phyloP scores from a whole-genome alignment of 2,113 vertebrate genomes.

The Periophthalmodon schlosseri region DNA sequence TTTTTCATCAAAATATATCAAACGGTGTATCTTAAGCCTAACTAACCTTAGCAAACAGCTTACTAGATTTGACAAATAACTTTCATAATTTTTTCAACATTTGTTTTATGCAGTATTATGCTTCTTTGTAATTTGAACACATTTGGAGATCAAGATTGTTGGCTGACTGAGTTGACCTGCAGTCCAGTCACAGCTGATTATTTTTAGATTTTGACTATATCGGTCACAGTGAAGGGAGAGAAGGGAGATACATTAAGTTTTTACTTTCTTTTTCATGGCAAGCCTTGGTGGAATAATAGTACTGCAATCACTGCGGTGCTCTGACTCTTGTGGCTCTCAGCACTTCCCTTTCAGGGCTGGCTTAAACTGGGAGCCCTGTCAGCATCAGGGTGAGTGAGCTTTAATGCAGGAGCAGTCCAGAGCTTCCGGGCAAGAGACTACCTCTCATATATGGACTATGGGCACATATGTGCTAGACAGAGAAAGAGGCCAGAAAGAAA shows the following conservation, averaged over 20 bases:
- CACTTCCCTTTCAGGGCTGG: slow-evolving; percentile 76
- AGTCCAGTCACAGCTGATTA: slow-evolving; percentile 12
- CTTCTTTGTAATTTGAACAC: slow-evolving; percentile 11
- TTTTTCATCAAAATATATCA: background rate
- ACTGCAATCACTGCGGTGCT: slow-evolving; percentile 32
- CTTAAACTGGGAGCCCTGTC: slow-evolving; percentile 70
- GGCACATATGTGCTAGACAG: slow-evolving; percentile 17
- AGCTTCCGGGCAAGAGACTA: slow-evolving; percentile 40
- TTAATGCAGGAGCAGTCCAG: slow-evolving; percentile 45
- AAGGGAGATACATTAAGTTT: slow-evolving; percentile 37
- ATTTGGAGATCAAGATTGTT: slow-evolving; percentile 4
- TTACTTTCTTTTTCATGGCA: slow-evolving; percentile 51
- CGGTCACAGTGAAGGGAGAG: slow-evolving; percentile 35
- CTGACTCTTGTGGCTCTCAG: slow-evolving; percentile 69
- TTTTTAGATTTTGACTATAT: slow-evolving; percentile 33
- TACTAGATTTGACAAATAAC: background rate
- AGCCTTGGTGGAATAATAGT: slow-evolving; percentile 54
- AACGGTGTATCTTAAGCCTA: background rate
- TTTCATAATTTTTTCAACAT: background rate
- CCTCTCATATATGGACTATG: slow-evolving; percentile 26
- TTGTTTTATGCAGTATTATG: background rate
- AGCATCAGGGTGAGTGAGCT: slow-evolving; percentile 67
- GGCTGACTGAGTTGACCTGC: slow-evolving; percentile 10
- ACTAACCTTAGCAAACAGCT: background rate
- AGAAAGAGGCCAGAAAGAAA: slow-evolving; percentile 12